These are phyloP conservation scores for Aythya baeri DNA, from an alignment of 2,113 vertebrate genomes.

Conservation along the genomic window DNA sequence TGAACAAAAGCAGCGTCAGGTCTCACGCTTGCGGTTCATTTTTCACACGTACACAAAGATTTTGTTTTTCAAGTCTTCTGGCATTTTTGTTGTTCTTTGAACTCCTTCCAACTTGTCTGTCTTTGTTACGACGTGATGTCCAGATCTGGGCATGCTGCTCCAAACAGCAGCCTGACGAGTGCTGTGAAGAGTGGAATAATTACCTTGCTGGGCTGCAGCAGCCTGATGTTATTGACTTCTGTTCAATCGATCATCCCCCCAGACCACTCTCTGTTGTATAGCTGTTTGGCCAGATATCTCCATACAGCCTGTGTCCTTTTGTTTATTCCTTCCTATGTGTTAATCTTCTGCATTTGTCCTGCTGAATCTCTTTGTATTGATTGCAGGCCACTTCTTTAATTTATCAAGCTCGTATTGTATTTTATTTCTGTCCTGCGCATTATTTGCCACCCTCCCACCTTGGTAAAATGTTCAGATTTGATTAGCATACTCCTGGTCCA, in stretches of 20 bases:
- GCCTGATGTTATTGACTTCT: conserved; percentile 63
- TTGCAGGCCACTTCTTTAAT: conserved; percentile 66
- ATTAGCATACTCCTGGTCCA: conserved; percentile 46
- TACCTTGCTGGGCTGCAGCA: conserved; percentile 62
- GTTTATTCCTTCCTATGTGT: conserved; percentile 70
- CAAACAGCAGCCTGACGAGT: conserved; percentile 30
- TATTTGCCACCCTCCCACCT: conserved; percentile 54
- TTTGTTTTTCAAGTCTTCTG: background rate
- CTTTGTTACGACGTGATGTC: conserved; percentile 36
- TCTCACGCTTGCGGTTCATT: rapidly evolving
- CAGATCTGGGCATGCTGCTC: conserved; percentile 23
- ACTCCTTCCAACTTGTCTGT: conserved; percentile 32
- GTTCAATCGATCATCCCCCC: conserved; percentile 57
- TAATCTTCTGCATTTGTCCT: conserved; percentile 67
- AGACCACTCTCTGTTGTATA: conserved; percentile 42
- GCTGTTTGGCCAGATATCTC: conserved; percentile 50
- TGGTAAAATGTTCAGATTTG: conserved; percentile 57
- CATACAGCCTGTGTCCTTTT: conserved; percentile 64
- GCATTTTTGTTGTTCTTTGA: conserved; percentile 2
- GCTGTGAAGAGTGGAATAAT: conserved; percentile 54
- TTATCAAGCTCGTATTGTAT: conserved; percentile 65
- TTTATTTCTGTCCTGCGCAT: conserved; percentile 72
- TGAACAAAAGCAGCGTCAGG: background rate
- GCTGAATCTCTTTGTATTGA: conserved; percentile 71
- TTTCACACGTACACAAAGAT: background rate